phyloP scores from a whole-genome alignment of 92 coral and sea anemone species.

The Epizoanthus scotinus region DNA sequence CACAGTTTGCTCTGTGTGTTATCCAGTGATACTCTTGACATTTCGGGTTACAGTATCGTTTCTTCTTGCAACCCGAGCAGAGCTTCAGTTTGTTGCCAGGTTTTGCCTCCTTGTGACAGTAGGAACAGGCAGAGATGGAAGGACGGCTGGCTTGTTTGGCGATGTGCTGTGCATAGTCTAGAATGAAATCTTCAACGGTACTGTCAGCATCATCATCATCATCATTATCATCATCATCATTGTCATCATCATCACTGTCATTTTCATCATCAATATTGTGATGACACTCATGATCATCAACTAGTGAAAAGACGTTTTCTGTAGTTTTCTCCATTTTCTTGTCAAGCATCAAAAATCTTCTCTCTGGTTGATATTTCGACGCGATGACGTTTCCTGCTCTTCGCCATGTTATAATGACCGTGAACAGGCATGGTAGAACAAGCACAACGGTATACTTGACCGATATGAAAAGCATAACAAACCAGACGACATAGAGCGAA shows the following conservation, averaged over 20 bases:
- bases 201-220: background rate
- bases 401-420: background rate
- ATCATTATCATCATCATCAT: background rate
- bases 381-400: conserved; percentile 8
- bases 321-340: background rate
- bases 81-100: conserved; percentile 8
- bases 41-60: conserved; percentile 14
- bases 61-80: conserved; percentile 10
- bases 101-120: conserved; percentile 16
- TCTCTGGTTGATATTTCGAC: conserved; percentile 4
- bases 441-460: background rate
- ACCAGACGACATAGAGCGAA: background rate
- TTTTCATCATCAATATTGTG: background rate
- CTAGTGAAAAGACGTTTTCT: background rate
- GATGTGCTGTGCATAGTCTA: background rate
- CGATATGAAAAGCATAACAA: conserved; percentile 6
- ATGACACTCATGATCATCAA: background rate
- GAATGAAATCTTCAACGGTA: background rate
- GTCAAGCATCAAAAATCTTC: conserved; percentile 1
- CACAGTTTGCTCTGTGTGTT: conserved; percentile 26
- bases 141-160: background rate
- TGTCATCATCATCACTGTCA: background rate
- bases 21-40: conserved; percentile 33
- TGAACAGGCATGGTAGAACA: background rate
- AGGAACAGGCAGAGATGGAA: background rate